phyloP scores from a whole-genome alignment of 2,113 vertebrate genomes.

The Thermophis baileyi region DNA sequence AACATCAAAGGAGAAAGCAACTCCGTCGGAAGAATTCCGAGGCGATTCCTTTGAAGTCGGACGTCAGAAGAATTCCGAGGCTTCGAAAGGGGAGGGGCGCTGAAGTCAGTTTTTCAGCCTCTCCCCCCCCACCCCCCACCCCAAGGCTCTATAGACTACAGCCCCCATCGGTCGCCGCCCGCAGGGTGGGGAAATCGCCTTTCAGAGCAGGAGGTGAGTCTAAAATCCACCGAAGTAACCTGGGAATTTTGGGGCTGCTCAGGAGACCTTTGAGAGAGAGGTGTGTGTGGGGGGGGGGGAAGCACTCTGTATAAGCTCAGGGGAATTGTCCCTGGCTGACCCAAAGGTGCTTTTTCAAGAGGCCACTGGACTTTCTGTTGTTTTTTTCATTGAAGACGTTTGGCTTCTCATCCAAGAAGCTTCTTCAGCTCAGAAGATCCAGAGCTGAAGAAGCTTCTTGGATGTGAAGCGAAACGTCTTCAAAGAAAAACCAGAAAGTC shows the following conservation, averaged over 20 bases:
- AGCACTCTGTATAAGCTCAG: background rate
- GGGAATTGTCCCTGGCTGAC: background rate
- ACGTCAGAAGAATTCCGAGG: too few species aligned
- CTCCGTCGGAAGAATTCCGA: background rate
- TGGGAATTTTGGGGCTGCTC: too few species aligned
- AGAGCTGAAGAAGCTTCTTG: too few species aligned
- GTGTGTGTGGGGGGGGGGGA: fast-evolving
- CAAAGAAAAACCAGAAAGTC: too few species aligned
- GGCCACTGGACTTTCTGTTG: too few species aligned
- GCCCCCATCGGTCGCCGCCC: background rate
- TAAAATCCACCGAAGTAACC: background rate
- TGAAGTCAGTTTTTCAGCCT: background rate
- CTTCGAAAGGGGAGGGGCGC: background rate
- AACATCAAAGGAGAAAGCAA: background rate
- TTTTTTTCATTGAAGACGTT: too few species aligned
- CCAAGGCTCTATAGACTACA: background rate
- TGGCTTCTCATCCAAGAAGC: too few species aligned
- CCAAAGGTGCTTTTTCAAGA: too few species aligned
- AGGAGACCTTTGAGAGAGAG: too few species aligned
- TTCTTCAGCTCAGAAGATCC: too few species aligned
- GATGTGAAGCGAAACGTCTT: too few species aligned
- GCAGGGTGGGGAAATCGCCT: background rate
- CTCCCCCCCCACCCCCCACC: too few species aligned
- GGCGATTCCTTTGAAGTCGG: background rate
- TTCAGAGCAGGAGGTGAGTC: background rate